A percentile compares a stretch with the other conserved stretches of the same genome.
These are phyloP conservation scores for Philereme vetulata DNA, from an alignment of 2,888 invertebrate species.

Conservation along the genomic window DNA sequence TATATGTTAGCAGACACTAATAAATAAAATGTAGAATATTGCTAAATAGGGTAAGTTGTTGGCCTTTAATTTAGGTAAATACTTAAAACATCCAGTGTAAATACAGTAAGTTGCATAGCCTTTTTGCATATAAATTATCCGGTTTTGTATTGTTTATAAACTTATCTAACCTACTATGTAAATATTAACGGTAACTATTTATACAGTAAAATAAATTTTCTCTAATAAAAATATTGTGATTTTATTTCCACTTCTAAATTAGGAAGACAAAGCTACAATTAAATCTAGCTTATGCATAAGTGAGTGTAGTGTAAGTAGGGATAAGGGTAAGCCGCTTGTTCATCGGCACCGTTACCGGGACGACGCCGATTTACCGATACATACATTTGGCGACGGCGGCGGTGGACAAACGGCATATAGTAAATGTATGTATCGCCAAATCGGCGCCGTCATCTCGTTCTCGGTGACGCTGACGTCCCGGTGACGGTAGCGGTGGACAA, in stretches of 20 bases:
- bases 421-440: too few species aligned
- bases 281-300: too few species aligned
- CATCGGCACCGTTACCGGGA: too few species aligned
- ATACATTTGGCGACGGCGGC: too few species aligned
- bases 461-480: too few species aligned
- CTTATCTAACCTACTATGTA: constrained; percentile 53
- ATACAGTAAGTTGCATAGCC: constrained; percentile 23
- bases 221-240: constrained; percentile 35
- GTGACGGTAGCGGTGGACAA: too few species aligned
- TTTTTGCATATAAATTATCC: constrained; percentile 41
- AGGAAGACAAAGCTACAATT: neutral
- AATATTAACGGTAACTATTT: constrained; percentile 64
- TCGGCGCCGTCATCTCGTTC: too few species aligned
- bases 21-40: constrained; percentile 10
- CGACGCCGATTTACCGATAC: too few species aligned
- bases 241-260: constrained; percentile 1
- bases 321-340: too few species aligned
- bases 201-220: constrained; percentile 72
- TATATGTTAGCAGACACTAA: constrained; percentile 15
- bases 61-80: constrained; percentile 32
- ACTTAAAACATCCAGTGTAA: constrained; percentile 33
- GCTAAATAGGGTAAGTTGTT: constrained; percentile 38
- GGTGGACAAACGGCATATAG: too few species aligned
- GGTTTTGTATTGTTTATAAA: constrained; percentile 68
- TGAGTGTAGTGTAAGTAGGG: too few species aligned